Percentiles rank a stretch among this genome's conserved stretches.
These are phyloP conservation scores for Scartelaos histophorus DNA, from an alignment of 2,113 vertebrate genomes.

Conservation along the genomic window DNA sequence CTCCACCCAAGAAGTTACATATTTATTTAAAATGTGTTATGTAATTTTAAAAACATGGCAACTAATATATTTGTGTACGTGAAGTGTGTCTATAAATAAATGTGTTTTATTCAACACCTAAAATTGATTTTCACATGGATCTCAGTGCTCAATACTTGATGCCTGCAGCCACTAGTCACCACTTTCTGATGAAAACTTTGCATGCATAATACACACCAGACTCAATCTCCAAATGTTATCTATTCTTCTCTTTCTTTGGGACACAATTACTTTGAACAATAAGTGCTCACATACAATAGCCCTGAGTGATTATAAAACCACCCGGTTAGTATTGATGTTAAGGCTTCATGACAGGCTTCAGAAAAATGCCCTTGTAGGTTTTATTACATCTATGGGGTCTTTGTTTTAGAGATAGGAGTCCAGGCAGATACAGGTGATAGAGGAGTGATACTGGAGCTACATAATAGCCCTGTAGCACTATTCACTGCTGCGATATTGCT, in stretches of 20 bases:
- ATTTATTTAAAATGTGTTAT: no score
- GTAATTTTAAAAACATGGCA: no score
- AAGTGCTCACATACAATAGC: neutral
- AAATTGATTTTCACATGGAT: neutral
- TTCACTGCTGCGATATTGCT: neutral
- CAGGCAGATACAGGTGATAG: slow-evolving; percentile 1
- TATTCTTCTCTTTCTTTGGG: neutral
- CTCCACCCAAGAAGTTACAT: no score
- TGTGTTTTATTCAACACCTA: neutral
- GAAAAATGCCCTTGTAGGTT: neutral
- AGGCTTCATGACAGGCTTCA: neutral
- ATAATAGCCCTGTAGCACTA: neutral
- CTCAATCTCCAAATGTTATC: neutral
- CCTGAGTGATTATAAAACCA: neutral
- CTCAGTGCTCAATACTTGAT: neutral
- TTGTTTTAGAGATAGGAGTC: slow-evolving; percentile 8
- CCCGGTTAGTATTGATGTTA: neutral
- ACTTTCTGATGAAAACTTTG: neutral
- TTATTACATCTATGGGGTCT: slow-evolving; percentile 5
- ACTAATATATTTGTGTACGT: neutral
- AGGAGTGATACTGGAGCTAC: neutral
- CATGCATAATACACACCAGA: neutral
- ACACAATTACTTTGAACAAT: neutral
- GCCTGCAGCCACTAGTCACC: neutral
- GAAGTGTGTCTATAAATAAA: neutral